A percentile compares a stretch with the other conserved stretches of the same genome.
These are phyloP conservation scores for Zaprionus vittiger DNA, from an alignment of 1,140 invertebrate genomes.

Conservation along the genomic window DNA sequence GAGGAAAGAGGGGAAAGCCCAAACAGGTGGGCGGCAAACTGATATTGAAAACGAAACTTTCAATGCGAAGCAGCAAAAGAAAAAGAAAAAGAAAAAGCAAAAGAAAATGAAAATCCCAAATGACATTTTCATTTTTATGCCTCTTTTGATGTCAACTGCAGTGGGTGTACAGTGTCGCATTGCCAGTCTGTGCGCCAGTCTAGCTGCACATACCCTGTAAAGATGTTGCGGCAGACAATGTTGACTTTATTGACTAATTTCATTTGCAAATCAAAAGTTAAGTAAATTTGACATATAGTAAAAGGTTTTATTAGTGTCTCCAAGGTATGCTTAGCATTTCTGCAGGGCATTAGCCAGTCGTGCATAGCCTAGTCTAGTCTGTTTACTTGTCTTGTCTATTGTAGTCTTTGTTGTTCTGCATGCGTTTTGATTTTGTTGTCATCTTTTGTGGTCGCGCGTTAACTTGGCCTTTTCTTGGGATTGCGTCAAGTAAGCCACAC, in stretches of 20 bases:
- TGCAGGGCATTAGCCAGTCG: not conserved
- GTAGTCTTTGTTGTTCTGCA: slow-evolving; percentile 45
- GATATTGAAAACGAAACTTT: slow-evolving; percentile 65
- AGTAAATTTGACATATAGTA: not conserved
- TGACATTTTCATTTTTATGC: slow-evolving; percentile 50
- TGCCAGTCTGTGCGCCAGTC: not conserved
- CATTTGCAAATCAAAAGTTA: too few species aligned
- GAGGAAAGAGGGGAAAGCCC: slow-evolving; percentile 5
- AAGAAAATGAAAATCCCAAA: slow-evolving; percentile 29
- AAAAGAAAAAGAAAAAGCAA: not conserved
- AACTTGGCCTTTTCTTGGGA: slow-evolving; percentile 41
- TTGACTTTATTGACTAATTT: too few species aligned
- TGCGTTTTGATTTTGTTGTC: slow-evolving; percentile 63
- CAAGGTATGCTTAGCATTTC: not conserved
- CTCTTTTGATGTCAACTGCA: slow-evolving; percentile 29
- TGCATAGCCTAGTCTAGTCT: not conserved
- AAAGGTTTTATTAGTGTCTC: not conserved
- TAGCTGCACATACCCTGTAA: not conserved
- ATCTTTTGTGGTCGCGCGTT: slow-evolving; percentile 56
- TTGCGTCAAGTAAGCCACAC: slow-evolving; percentile 71
- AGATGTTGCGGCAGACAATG: too few species aligned
- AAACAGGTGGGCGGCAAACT: slow-evolving; percentile 46
- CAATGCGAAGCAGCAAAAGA: not conserved
- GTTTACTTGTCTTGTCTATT: slow-evolving; percentile 12
- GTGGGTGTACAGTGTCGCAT: slow-evolving; percentile 55